These are phyloP conservation scores for Pomatostomus ruficeps DNA, from an alignment of 2,113 vertebrate genomes.

Conservation along the genomic window DNA sequence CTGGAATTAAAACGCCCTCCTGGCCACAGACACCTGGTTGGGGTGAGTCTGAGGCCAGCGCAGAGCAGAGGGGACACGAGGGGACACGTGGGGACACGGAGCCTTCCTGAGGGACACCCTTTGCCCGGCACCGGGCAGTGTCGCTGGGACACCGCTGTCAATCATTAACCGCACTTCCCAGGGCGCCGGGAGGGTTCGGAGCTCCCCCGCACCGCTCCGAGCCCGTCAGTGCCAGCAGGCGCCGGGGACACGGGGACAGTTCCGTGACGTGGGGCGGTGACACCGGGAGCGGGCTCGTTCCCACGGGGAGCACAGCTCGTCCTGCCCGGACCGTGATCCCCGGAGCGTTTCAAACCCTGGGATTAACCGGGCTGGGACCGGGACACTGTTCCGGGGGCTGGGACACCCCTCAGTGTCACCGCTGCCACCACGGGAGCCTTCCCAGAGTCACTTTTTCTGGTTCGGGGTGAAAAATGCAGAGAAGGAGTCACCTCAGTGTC, in stretches of 20 bases:
- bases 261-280: neutral
- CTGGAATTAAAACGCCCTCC: neutral
- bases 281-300: neutral
- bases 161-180: neutral
- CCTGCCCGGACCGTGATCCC: neutral
- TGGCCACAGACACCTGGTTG: rapidly evolving
- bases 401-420: neutral
- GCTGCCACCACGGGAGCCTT: no score
- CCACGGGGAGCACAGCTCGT: rapidly evolving
- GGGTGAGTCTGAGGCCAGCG: neutral
- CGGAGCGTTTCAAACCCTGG: rapidly evolving
- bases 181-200: rapidly evolving
- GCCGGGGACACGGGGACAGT: no score
- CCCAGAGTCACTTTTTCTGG: neutral
- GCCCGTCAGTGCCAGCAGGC: neutral
- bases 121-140: rapidly evolving
- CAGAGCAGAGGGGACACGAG: neutral
- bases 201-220: neutral
- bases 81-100: neutral
- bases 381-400: no score
- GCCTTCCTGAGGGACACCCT: neutral
- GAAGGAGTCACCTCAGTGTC: rapidly evolving
- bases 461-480: neutral
- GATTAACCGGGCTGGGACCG: rapidly evolving
- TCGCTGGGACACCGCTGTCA: rapidly evolving